Evolutionary conservation across 2,888 invertebrate genomes (phyloP).

Genomic region (Acleris emargana): DNA sequence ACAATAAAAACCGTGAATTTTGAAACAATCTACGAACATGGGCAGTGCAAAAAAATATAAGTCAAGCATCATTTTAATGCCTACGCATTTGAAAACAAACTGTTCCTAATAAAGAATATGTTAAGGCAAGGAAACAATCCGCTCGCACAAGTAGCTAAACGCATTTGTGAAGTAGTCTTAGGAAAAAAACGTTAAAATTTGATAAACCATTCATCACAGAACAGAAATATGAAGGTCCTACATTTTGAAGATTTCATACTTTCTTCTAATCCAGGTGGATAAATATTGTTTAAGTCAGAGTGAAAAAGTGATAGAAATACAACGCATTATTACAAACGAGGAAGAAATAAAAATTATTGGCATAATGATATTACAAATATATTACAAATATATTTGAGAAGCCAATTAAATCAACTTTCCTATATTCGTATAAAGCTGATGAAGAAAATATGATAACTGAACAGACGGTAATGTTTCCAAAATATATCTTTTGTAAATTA

Average conservation of each 20-base stretch:
- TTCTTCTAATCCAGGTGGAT: background rate
- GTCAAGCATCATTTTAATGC: slow-evolving; percentile 16
- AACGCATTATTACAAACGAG: background rate
- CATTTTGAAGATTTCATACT: slow-evolving; percentile 3
- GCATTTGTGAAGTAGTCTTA: background rate
- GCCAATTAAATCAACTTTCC: slow-evolving; percentile 5
- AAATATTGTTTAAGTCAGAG: slow-evolving; percentile 2
- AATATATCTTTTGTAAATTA: slow-evolving; percentile 10
- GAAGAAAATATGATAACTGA: background rate
- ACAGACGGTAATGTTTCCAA: background rate
- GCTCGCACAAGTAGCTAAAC: slow-evolving; percentile 3
- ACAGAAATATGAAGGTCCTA: background rate
- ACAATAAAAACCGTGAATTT: slow-evolving; percentile 18
- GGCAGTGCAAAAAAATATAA: slow-evolving; percentile 16
- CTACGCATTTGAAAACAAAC: slow-evolving; percentile 16
- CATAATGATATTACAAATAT: too few species aligned
- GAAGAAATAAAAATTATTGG: slow-evolving; percentile 5
- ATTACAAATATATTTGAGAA: slow-evolving; percentile 2
- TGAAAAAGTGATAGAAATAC: background rate
- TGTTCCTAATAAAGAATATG: slow-evolving; percentile 12
- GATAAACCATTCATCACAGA: slow-evolving; percentile 2
- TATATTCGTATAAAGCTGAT: slow-evolving; percentile 8
- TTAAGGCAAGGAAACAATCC: slow-evolving; percentile 10
- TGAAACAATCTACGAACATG: slow-evolving; percentile 17
- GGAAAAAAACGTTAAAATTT: slow-evolving; percentile 1